phyloP scores from a whole-genome alignment of 2,113 vertebrate genomes.

The Aptenodytes patagonicus region DNA sequence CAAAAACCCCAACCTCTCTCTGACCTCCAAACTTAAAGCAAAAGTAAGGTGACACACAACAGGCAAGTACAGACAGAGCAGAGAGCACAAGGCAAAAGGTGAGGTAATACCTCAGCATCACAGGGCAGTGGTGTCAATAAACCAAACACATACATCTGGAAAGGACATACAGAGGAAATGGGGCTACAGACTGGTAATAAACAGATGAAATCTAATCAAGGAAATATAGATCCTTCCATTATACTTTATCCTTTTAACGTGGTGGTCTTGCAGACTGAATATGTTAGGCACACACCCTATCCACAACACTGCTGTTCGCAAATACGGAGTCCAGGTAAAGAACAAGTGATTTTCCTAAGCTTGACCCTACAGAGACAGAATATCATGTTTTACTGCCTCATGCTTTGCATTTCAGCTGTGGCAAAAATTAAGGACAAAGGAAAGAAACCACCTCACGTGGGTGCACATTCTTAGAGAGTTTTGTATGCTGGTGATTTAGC shows the following conservation, averaged over 20 bases:
- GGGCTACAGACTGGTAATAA: background rate
- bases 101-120: background rate
- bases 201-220: background rate
- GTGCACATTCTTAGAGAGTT: background rate
- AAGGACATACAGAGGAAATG: background rate
- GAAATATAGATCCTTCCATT: background rate
- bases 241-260: background rate
- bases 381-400: rapidly evolving
- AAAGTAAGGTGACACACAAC: background rate
- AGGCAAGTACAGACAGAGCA: background rate
- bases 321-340: rapidly evolving
- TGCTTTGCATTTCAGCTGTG: background rate
- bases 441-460: background rate
- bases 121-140: background rate
- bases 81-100: background rate
- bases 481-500: background rate
- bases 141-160: background rate
- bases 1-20: background rate
- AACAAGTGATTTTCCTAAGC: background rate
- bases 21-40: background rate
- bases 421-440: background rate
- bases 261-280: background rate
- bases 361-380: background rate
- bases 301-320: background rate
- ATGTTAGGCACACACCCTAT: background rate